Evolutionary conservation across 2,888 invertebrate species (phyloP), one percentile per base, ranked within the genome.

Genomic region (Trachelus iudaicus): DNA sequence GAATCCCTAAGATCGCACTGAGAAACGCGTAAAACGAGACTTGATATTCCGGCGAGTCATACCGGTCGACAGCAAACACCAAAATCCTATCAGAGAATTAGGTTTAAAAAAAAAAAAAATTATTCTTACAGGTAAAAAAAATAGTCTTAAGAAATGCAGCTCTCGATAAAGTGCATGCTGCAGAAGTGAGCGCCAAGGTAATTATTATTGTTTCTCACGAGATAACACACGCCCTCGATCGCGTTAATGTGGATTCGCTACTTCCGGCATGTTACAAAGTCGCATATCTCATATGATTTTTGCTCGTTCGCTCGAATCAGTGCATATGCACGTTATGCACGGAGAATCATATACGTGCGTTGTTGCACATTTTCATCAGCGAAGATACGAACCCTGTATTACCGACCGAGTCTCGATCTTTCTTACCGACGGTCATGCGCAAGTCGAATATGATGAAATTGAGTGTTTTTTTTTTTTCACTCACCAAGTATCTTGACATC

Each of bases 401-500:
- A 40, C 15, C 40, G 40, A 40, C 40, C 40, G 40, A 40, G 40
- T 40, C 1, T 40, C 40, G 12, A 35, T 0, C 40, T 40, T 40
- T 15, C 2, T 56, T 23, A 56, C 23, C 15, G 56, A 56, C 56
- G 9, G 56, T 0, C 2, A 9, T 56, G 3, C 0, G 23, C 15
- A 56, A 9, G 9, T 56, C 23, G 9, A 23, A 23, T 9, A 56
- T 0, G 9, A 9, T 23, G 0, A 34, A 33, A 75, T 13, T 11
- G 33, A 13, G 23, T 23, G 23, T 12, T 34, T 35, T 3, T 35
- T 12, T 34, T 35, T 3, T 35, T 33, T 40, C 33, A 37, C 88
- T 88, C 80, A 91, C 91, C 90, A 76, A 90, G 84, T 84, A 90
- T 87, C 78, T 90, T 90, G 77, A 87, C 87, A 77, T 90, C 89